Conservation (phyloP, 2,888 invertebrate genomes). For the Penaeus monodon region DNA sequence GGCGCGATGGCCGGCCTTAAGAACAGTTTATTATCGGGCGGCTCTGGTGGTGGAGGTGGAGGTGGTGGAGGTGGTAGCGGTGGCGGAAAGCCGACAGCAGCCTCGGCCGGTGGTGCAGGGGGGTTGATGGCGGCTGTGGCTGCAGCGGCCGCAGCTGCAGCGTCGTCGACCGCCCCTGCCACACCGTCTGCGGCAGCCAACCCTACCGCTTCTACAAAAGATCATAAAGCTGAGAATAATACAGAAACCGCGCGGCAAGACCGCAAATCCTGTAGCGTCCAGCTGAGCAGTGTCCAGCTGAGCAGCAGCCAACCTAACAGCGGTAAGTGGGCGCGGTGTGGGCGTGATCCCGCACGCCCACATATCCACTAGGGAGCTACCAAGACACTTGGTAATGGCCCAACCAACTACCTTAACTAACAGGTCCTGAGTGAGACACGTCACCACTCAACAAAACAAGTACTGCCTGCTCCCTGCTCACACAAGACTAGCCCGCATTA, state of each 20-base stretch:
- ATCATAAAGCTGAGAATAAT: constrained; percentile 40
- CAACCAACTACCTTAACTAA: constrained; percentile 42
- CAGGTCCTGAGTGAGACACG: constrained; percentile 23
- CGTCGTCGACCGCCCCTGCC: constrained; percentile 53
- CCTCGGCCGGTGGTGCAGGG: constrained; percentile 49
- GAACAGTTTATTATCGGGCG: constrained; percentile 49
- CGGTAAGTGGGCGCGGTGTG: constrained; percentile 53
- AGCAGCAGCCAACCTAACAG: constrained; percentile 39
- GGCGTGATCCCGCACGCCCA: constrained; percentile 33
- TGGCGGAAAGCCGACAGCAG: constrained; percentile 27
- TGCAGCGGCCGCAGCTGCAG: constrained; percentile 64
- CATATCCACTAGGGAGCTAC: constrained; percentile 31
- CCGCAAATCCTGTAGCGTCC: constrained; percentile 46
- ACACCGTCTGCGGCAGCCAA: constrained; percentile 46
- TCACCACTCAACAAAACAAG: constrained; percentile 20
- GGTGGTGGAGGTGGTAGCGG: constrained; percentile 51
- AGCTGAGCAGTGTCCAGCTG: constrained; percentile 46
- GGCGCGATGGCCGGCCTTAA: constrained; percentile 64
- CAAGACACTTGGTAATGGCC: constrained; percentile 17
- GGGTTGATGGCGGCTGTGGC: constrained; percentile 64
- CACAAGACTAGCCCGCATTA: constrained; percentile 17
- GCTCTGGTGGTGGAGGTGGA: constrained; percentile 27
- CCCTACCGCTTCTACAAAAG: constrained; percentile 43
- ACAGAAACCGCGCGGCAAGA: constrained; percentile 41
- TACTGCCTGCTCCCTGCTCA: constrained; percentile 34